A percentile compares a stretch with the other conserved stretches of the same genome.
Evolutionary conservation across 2,797 vertebrate species (phyloP).

Genomic region (Hyperoplus lanceolatus): DNA sequence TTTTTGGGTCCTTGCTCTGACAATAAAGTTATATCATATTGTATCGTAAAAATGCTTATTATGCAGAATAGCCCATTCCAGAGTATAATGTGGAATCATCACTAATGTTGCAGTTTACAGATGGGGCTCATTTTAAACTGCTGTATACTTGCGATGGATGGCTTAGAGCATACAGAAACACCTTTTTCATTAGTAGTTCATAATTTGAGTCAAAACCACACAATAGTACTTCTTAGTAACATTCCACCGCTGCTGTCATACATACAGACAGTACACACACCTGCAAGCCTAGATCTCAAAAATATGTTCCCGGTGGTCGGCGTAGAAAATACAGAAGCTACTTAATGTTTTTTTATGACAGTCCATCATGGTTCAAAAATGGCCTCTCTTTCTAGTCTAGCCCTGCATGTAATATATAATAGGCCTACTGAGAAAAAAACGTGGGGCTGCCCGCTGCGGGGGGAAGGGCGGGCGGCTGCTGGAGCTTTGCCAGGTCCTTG

Average conservation of each 20-base stretch:
- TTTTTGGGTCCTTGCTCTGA: no score
- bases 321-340: conserved; percentile 44
- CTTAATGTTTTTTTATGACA: conserved; percentile 48
- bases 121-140: neutral
- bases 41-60: neutral
- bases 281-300: conserved; percentile 32
- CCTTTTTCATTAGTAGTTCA: neutral
- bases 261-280: conserved; percentile 37
- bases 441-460: conserved; percentile 41
- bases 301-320: conserved; percentile 12
- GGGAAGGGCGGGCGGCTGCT: conserved; percentile 43
- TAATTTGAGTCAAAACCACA: neutral
- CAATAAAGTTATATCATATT: no score
- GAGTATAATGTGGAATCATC: no score
- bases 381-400: conserved; percentile 24
- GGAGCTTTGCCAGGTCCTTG: conserved; percentile 81
- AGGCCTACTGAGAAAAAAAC: conserved; percentile 50
- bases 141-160: no score
- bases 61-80: neutral
- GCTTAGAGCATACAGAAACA: no score
- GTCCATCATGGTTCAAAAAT: conserved; percentile 55
- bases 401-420: conserved; percentile 45
- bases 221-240: neutral
- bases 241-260: conserved; percentile 12
- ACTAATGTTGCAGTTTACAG: neutral